phyloP scores from a whole-genome alignment of 2,113 vertebrate species.

The Seriola quinqueradiata region DNA sequence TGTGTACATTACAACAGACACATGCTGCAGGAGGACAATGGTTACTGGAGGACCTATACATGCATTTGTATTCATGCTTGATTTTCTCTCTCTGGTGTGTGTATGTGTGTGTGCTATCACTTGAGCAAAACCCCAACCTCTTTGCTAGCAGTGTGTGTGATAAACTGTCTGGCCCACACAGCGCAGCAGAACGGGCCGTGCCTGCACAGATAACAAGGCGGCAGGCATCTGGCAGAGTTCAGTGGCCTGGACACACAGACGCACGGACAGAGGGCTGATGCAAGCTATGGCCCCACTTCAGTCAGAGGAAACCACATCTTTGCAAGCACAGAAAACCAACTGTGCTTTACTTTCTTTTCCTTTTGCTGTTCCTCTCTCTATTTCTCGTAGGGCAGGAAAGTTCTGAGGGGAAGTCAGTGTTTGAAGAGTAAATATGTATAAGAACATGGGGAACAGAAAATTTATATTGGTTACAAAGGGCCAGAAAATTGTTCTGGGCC shows the following conservation, averaged over 20 bases:
- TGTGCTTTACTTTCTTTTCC: constrained; percentile 47
- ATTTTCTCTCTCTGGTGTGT: not conserved
- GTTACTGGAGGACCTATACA: not conserved
- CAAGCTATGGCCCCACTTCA: constrained; percentile 59
- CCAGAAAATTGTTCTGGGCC: not conserved
- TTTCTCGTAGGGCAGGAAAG: constrained; percentile 14
- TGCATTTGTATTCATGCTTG: not conserved
- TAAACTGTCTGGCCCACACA: constrained; percentile 54
- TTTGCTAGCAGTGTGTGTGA: constrained; percentile 44
- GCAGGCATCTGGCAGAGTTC: constrained; percentile 61
- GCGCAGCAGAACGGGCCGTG: constrained; percentile 36
- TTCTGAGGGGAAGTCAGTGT: constrained; percentile 49
- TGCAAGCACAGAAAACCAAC: constrained; percentile 49
- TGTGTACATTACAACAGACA: constrained; percentile 12
- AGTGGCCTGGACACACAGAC: constrained; percentile 50
- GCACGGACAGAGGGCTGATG: constrained; percentile 48
- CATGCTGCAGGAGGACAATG: not conserved
- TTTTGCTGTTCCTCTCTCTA: constrained; percentile 7
- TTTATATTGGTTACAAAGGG: not conserved
- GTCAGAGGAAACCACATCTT: constrained; percentile 61
- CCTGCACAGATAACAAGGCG: constrained; percentile 61
- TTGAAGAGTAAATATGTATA: constrained; percentile 52
- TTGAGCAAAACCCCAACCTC: constrained; percentile 36
- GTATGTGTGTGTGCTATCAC: not conserved
- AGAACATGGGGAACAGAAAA: constrained; percentile 16